Evolutionary conservation across 2,888 invertebrate species (phyloP), one percentile per base, ranked within the genome.

Genomic region (Pheosia tremula): DNA sequence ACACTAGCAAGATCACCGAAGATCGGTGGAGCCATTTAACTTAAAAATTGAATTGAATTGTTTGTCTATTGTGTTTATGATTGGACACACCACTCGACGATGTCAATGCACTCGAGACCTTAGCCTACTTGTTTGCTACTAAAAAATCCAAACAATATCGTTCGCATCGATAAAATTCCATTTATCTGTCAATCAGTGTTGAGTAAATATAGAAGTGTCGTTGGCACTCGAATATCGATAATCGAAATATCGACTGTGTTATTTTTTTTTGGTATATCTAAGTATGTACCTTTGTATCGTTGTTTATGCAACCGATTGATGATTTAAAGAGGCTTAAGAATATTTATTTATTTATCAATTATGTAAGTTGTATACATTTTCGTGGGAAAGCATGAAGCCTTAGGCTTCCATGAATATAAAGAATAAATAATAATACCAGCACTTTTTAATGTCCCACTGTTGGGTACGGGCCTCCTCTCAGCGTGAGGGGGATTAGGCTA

Each of bases 161-260:
- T 71, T 75, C 74, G 63, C 60, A 71, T 74, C 24, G 78, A 77
- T 75, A 77, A 74, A 79, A 73, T 66, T 74, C 69, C 75, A 80
- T 81, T 81, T 80, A 75, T 77, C 72, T 72, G 80, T 79, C 82
- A 83, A 82, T 84, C 81, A 81, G 71, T 74, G 72, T 38, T 13
- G 38, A 36, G 49, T 61, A 47, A 43, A 66, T 61, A 45, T 47
- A 53, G 41, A 59, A 67, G 73, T 65, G 60, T 64, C 61, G 59
- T 71, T 63, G 57, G 3, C n/a, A 43, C 43, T 38, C 55, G 49
- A 54, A 24, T 58, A 57, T 10, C 36, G 63, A 58, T 58, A 3
- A 11, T 39, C n/a, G 13, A 39, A n/a, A 41, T 41, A 41, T n/a
- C 56, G 56, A 56, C 13, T 56, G 56, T 41, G 13, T 24, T 41